Evolutionary conservation across 1,140 invertebrate species (phyloP), one percentile per base, ranked within the genome.

Genomic region (Tetranychus urticae): DNA sequence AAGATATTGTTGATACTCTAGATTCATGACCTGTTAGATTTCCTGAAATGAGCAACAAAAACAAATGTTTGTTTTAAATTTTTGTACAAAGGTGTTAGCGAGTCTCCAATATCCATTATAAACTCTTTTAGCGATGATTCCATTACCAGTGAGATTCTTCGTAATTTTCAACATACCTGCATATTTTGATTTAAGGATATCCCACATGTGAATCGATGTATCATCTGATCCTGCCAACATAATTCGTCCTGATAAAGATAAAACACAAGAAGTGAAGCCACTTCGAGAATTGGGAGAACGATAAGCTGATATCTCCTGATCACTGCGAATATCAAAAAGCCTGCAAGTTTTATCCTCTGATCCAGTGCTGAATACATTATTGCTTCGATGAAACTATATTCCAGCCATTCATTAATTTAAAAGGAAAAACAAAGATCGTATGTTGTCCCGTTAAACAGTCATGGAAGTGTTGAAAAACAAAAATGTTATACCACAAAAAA

Each of bases 131-230:
- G 23, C 23, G 23, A 23, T 23, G 23, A 23, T 23, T 23, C 23
- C 23, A 23, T 23, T 23, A 23, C 23, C 23, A 23, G 23, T 23
- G 23, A 23, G 23, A 23, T 23, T 23, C 23, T 23, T 23, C 23
- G 23, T 52, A 52, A 52, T 33, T 52, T 8, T n/a, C 31, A 33
- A 52, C n/a, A n/a, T 52, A 96, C 91, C 92, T 71, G 89, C 90
- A 76, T 91, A 80, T 75, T 97, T 91, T 68, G 88, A 89, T 77
- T 93, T 92, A 82, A 97, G 89, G 12, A 90, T 90, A 77, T 97
- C 92, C 92, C 91, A 97, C 34, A 96, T 87, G 75, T 96, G 96
- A 77, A 90, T 94, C 74, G 96, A 96, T 76, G 94, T 96, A 77
- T 97, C 91, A 74, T 97, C 91, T 74, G 97, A 93, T 62, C 92